phyloP scores from a whole-genome alignment of 2,888 invertebrate species.

The Oeneis ivallda region DNA sequence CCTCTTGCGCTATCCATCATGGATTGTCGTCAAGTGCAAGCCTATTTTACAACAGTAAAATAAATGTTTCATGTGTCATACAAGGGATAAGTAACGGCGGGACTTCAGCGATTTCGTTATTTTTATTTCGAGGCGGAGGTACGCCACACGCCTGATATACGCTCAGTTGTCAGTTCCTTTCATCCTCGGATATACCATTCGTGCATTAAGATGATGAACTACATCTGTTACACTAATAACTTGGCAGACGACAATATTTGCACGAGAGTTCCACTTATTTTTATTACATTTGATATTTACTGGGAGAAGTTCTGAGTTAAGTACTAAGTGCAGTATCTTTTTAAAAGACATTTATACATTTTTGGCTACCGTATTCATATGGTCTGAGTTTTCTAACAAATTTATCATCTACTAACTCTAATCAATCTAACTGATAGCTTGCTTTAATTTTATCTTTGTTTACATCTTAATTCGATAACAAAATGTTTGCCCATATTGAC shows the following conservation, averaged over 20 bases:
- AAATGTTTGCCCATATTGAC: no score
- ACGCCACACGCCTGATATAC: slow-evolving; percentile 8
- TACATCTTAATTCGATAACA: no score
- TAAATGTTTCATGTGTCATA: no score
- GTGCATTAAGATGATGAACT: slow-evolving; percentile 42
- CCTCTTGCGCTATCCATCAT: no score
- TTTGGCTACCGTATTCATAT: not conserved
- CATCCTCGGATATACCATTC: slow-evolving; percentile 41
- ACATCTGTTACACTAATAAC: slow-evolving; percentile 43
- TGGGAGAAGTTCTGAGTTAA: not conserved
- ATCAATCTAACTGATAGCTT: no score
- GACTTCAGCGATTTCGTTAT: no score
- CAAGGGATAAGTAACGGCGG: no score
- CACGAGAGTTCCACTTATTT: slow-evolving; percentile 13
- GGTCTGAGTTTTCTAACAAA: not conserved
- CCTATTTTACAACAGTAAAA: no score
- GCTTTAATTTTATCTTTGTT: no score
- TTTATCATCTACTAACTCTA: not conserved
- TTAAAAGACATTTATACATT: not conserved
- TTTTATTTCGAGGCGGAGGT: no score
- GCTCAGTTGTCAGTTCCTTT: slow-evolving; percentile 31
- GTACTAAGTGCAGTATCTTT: not conserved
- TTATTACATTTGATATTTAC: slow-evolving; percentile 7
- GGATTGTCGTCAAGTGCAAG: no score
- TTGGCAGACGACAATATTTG: slow-evolving; percentile 25